These are phyloP conservation scores for Phacellophora camtschatica DNA, from an alignment of 30 jellyfish, hydroid and myxozoan species.

Conservation along the genomic window DNA sequence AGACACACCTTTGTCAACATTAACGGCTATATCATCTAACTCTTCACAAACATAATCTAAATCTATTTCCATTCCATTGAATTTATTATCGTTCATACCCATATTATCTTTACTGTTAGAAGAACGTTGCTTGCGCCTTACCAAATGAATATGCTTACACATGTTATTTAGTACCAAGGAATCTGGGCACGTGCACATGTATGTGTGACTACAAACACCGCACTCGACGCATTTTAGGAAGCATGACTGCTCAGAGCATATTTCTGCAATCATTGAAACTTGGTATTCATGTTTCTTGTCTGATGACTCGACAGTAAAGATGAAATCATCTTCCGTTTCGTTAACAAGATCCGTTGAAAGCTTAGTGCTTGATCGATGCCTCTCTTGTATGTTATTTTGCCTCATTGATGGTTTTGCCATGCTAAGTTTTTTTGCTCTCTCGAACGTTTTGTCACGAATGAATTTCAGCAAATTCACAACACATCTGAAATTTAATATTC, in stretches of 20 bases:
- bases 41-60: not conserved
- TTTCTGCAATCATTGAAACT: not conserved
- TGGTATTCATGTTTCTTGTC: not conserved
- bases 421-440: not conserved
- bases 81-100: not conserved
- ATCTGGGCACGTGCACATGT: conserved; percentile 11
- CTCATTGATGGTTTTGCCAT: not conserved
- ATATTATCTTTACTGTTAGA: not conserved
- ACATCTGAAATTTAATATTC: no score
- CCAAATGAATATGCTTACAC: conserved; percentile 20
- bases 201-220: not conserved
- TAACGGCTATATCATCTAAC: not conserved
- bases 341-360: not conserved
- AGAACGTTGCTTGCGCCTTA: not conserved
- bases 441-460: not conserved
- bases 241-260: not conserved
- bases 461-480: not conserved
- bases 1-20: not conserved
- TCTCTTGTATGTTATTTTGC: not conserved
- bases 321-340: not conserved
- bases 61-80: not conserved
- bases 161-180: not conserved
- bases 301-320: not conserved
- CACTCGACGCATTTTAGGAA: not conserved
- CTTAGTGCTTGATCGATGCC: not conserved